Evolutionary conservation across 2,113 vertebrate species (phyloP), one percentile per base, ranked within the genome.

Genomic region (Cettia cetti): DNA sequence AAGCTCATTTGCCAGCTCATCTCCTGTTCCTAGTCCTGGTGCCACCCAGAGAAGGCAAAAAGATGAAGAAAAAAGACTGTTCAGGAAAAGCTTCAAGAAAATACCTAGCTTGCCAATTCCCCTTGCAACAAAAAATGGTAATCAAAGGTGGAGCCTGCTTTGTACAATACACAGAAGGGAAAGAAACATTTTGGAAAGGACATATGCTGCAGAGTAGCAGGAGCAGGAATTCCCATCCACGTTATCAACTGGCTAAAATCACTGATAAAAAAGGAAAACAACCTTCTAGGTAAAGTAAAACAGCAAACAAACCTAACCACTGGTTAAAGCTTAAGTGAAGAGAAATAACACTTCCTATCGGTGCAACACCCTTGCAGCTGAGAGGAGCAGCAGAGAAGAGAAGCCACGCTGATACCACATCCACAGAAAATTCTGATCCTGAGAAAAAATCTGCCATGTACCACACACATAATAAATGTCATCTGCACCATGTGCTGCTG

Each of bases 381-480:
- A 82, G n/a, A 2, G 39, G 11, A 86, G 49, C 33, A 66, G 50
- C 13, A 81, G 35, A 37, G 40, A 54, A 78, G 33, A 5, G 39
- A 77, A 80, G 11, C 19, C 44, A 40, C 7, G 2, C 19, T 40
- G 10, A 40, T 45, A 57, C 4, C 21, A 69, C 11, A 10, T 8
- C 31, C 42, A n/a, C 39, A 47, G 75, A 56, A 89, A 86, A 70
- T 14, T 49, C 54, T 33, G 22, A 82, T 37, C 33, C 64, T 71
- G 52, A 78, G 60, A 91, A 78, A 5, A 83, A 14, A 42, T 84
- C 78, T 90, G 59, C 70, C 49, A 49, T 37, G 56, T 81, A 72
- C 50, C 90, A 64, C 93, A 66, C 50, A 74, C 60, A 89, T 78
- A 90, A 28, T 86, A 92, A 96, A 17, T 70, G 75, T 80, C 50